A percentile compares a stretch with the other conserved stretches of the same genome.
phyloP scores from a whole-genome alignment of 2,888 invertebrate species.

The Anthophora plumipes region DNA sequence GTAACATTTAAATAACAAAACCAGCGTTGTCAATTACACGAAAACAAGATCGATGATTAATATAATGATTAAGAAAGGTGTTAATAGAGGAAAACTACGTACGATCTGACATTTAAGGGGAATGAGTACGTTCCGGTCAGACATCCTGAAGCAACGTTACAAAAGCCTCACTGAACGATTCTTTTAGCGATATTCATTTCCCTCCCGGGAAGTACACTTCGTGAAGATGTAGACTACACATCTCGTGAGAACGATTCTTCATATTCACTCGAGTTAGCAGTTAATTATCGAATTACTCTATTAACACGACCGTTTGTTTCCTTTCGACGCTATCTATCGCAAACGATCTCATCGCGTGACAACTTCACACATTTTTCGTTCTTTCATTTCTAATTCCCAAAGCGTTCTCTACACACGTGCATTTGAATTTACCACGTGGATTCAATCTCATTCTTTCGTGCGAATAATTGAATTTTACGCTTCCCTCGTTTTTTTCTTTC shows the following conservation, averaged over 20 bases:
- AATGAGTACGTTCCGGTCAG: constrained; percentile 14
- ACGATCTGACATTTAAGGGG: not conserved
- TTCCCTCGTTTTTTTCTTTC: not conserved
- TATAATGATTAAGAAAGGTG: too few relatives aligned
- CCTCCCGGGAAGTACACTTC: not conserved
- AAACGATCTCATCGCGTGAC: constrained; percentile 25
- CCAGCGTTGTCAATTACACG: too few relatives aligned
- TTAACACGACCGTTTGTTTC: constrained; percentile 8
- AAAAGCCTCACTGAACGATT: too few relatives aligned
- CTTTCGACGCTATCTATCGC: constrained; percentile 18
- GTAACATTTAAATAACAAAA: too few relatives aligned
- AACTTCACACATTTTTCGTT: not conserved
- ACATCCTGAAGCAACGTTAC: not conserved
- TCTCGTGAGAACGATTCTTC: constrained; percentile 17
- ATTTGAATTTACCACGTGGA: not conserved
- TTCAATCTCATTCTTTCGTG: not conserved
- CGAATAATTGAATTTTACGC: not conserved
- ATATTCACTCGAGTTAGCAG: not conserved
- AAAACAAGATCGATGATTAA: too few relatives aligned
- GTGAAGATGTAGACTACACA: constrained; percentile 2
- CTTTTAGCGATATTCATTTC: too few relatives aligned
- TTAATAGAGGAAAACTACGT: not conserved
- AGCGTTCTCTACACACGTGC: not conserved
- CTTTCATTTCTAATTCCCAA: not conserved
- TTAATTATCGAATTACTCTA: constrained; percentile 19